phyloP scores from a whole-genome alignment of 2,888 invertebrate genomes.

The Volucella inflata region DNA sequence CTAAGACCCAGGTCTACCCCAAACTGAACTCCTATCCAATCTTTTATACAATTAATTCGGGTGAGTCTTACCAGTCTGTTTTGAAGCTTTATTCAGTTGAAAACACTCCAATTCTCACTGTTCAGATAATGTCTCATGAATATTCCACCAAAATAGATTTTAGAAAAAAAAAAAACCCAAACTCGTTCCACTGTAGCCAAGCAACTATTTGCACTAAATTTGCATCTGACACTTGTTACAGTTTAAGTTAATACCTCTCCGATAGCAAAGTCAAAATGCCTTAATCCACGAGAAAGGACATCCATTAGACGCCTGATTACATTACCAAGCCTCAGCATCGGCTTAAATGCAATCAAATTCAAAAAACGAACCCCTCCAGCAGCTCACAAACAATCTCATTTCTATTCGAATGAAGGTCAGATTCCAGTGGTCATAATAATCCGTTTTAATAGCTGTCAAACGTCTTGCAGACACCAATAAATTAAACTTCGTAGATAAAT shows the following conservation, averaged over 20 bases:
- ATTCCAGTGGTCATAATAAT: slow-evolving; percentile 73
- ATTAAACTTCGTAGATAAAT: slow-evolving; percentile 64
- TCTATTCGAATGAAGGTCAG: slow-evolving; percentile 66
- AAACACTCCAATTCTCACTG: no score
- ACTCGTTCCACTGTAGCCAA: no score
- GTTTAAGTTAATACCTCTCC: slow-evolving; percentile 65
- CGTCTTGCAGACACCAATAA: slow-evolving; percentile 66
- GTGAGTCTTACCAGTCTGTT: no score
- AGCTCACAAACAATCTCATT: not conserved
- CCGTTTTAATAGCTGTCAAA: slow-evolving; percentile 73
- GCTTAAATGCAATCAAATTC: slow-evolving; percentile 37
- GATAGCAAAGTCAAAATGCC: slow-evolving; percentile 65
- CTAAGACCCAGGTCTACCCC: no score
- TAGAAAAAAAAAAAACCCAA: no score
- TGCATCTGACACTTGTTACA: slow-evolving; percentile 57
- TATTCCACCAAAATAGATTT: no score
- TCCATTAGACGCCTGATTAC: slow-evolving; percentile 66
- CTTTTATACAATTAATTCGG: no score
- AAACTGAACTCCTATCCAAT: no score
- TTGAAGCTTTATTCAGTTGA: no score
- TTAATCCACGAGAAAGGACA: slow-evolving; percentile 68
- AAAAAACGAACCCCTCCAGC: slow-evolving; percentile 29
- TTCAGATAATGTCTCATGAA: no score
- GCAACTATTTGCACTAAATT: no score
- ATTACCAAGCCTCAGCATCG: slow-evolving; percentile 3